Percentiles rank a stretch among this genome's conserved stretches.
Conservation (phyloP, 2,797 vertebrate species). For the Lycodopsis pacificus region DNA sequence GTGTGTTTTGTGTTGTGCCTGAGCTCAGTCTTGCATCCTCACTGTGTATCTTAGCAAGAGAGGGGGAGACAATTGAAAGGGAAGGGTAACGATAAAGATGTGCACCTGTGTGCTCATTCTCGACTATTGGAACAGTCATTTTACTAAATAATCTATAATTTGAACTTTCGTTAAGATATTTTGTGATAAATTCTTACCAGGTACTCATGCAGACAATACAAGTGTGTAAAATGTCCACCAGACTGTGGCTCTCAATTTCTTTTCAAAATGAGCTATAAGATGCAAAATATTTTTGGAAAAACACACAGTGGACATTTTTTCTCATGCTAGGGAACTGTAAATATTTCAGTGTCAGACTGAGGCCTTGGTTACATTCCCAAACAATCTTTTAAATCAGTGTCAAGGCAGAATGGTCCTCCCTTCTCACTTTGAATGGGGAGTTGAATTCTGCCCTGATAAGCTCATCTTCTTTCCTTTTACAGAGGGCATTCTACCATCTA, state of each 20-base stretch:
- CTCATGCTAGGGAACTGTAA: background rate
- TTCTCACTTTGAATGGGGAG: background rate
- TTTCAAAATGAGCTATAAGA: background rate
- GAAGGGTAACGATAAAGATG: background rate
- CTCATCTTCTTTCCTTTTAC: background rate
- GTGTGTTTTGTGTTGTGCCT: slow-evolving; percentile 63
- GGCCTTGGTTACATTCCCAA: background rate
- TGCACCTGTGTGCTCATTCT: background rate
- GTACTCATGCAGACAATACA: background rate
- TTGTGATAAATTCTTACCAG: background rate
- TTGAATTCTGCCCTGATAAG: background rate
- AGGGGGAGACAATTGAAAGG: slow-evolving; percentile 2
- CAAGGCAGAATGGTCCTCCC: background rate
- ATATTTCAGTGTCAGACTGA: slow-evolving; percentile 13
- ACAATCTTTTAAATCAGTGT: background rate
- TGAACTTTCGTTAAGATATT: background rate
- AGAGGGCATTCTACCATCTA: slow-evolving; percentile 73
- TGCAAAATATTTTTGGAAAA: background rate
- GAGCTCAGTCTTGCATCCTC: slow-evolving; percentile 42
- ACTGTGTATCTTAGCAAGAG: slow-evolving; percentile 33
- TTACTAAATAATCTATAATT: background rate
- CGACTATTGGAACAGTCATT: background rate
- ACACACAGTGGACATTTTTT: background rate
- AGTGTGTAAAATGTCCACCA: background rate
- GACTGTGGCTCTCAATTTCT: background rate